A percentile compares a stretch with the other conserved stretches of the same genome.
Conservation (phyloP, 92 coral and sea anemone genomes). For the Heliopora coerulea region DNA sequence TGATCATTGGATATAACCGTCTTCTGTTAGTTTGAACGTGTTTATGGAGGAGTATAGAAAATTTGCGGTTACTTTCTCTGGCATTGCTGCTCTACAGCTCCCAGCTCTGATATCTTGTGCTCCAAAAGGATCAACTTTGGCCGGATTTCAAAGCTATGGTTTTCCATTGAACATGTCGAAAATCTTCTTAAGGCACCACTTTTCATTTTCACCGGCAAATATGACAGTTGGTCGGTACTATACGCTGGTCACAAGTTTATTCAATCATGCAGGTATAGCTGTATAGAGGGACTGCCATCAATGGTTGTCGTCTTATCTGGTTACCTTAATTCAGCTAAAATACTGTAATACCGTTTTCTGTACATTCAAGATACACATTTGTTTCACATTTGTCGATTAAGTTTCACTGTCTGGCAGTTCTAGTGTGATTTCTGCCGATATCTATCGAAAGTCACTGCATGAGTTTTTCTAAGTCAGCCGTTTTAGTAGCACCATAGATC, state of each 20-base stretch:
- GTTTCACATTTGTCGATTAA: too few species aligned
- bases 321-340: too few species aligned
- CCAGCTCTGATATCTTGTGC: conserved; percentile 77
- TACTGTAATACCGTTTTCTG: too few species aligned
- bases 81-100: conserved; percentile 63
- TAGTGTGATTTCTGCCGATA: too few species aligned
- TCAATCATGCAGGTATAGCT: conserved; percentile 74
- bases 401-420: too few species aligned
- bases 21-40: background rate
- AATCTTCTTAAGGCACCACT: conserved; percentile 56
- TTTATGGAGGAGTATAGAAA: conserved; percentile 38
- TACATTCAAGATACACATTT: too few species aligned
- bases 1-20: background rate
- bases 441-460: too few species aligned
- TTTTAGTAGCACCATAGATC: too few species aligned
- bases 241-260: conserved; percentile 72
- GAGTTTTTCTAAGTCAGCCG: too few species aligned
- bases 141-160: conserved; percentile 61
- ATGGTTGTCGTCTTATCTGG: too few species aligned
- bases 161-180: conserved; percentile 72
- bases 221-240: conserved; percentile 66
- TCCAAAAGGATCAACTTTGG: conserved; percentile 55
- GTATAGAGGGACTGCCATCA: too few species aligned
- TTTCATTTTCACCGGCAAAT: conserved; percentile 82
- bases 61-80: conserved; percentile 61